Conservation (phyloP, 2,888 invertebrate species). For the Camponotus fellah region DNA sequence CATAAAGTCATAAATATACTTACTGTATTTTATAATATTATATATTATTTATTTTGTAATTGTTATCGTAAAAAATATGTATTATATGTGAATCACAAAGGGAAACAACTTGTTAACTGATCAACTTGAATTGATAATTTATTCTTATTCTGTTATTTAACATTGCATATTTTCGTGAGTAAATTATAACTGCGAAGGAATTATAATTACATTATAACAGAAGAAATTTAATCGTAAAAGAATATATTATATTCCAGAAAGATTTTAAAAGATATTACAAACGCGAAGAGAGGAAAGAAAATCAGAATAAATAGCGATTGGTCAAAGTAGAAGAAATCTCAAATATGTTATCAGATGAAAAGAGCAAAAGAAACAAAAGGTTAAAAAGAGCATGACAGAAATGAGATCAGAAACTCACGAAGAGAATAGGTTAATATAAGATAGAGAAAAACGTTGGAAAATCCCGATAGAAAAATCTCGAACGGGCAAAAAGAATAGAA, state of each 20-base stretch:
- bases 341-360: slow-evolving; percentile 34
- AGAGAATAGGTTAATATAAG: slow-evolving; percentile 47
- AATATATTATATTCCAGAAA: not conserved
- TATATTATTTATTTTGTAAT: no score
- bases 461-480: slow-evolving; percentile 35
- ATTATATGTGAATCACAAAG: not conserved
- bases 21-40: not conserved
- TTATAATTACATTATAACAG: not conserved
- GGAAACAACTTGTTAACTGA: no score
- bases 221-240: not conserved
- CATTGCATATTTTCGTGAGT: not conserved
- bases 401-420: slow-evolving; percentile 13
- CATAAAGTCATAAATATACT: not conserved
- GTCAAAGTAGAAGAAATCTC: not conserved
- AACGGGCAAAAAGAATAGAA: slow-evolving; percentile 14
- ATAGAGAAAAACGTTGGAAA: slow-evolving; percentile 9
- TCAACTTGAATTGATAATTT: not conserved
- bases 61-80: not conserved
- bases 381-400: slow-evolving; percentile 8
- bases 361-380: not conserved
- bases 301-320: not conserved
- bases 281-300: not conserved
- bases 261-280: not conserved
- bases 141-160: not conserved
- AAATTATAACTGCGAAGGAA: not conserved